Evolutionary conservation across 2,888 invertebrate genomes (phyloP).

Genomic region (Tanypteryx hageni): DNA sequence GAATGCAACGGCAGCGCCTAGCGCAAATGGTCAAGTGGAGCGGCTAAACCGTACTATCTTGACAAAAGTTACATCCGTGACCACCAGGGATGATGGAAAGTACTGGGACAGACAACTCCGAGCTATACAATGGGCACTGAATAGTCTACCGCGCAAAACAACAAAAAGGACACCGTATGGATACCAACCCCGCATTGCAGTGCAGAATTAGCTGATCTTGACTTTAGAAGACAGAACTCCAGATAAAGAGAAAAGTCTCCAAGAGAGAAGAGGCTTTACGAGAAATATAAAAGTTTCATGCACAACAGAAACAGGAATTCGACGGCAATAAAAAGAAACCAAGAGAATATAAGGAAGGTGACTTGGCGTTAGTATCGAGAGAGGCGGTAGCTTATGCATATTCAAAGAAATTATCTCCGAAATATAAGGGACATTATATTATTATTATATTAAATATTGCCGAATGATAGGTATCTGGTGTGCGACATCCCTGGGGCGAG

Average conservation of each 20-base stretch:
- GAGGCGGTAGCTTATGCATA: too few species aligned
- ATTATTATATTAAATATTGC: too few species aligned
- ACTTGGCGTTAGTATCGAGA: background rate
- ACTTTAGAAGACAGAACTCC: background rate
- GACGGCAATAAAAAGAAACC: too few species aligned
- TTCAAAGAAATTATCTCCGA: background rate
- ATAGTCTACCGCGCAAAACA: background rate
- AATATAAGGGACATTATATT: slow-evolving; percentile 6
- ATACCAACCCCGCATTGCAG: background rate
- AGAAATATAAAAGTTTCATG: background rate
- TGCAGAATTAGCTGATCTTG: background rate
- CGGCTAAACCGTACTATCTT: background rate
- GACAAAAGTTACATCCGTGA: slow-evolving; percentile 1
- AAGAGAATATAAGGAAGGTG: too few species aligned
- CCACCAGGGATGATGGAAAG: background rate
- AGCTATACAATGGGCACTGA: slow-evolving; percentile 5
- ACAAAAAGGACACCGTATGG: background rate
- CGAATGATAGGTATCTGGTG: too few species aligned
- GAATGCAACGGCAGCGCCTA: slow-evolving; percentile 14
- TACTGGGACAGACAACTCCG: background rate
- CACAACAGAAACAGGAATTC: background rate
- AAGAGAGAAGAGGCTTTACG: background rate
- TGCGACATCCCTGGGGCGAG: background rate
- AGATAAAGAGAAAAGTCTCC: background rate
- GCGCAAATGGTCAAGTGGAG: background rate